Conservation (phyloP, 1,140 invertebrate genomes). For the Trichoplusia ni region DNA sequence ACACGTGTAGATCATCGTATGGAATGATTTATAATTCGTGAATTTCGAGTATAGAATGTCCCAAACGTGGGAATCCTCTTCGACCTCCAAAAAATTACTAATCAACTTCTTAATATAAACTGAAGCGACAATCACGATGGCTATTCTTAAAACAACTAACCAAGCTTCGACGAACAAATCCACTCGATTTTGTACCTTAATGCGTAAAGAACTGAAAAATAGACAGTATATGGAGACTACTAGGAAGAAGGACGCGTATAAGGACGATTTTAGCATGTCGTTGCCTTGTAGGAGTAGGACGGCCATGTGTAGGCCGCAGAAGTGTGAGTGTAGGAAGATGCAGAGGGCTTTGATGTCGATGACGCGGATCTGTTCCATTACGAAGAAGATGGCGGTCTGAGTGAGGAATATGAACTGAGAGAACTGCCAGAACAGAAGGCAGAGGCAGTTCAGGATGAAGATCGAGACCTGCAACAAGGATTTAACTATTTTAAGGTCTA, state of each 20-base stretch:
- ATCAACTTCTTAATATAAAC: slow-evolving; percentile 63
- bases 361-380: slow-evolving; percentile 84
- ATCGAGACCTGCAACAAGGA: slow-evolving; percentile 64
- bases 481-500: no score
- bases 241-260: slow-evolving; percentile 81
- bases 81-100: slow-evolving; percentile 58
- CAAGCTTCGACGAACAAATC: slow-evolving; percentile 58
- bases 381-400: slow-evolving; percentile 84
- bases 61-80: slow-evolving; percentile 88
- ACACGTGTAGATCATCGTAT: slow-evolving; percentile 93
- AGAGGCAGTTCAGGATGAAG: slow-evolving; percentile 66
- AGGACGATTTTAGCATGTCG: slow-evolving; percentile 86
- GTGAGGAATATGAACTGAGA: slow-evolving; percentile 90
- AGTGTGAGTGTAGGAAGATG: slow-evolving; percentile 81
- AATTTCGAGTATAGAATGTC: slow-evolving; percentile 91
- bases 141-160: slow-evolving; percentile 51
- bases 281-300: slow-evolving; percentile 76
- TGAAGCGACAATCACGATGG: slow-evolving; percentile 47
- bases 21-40: slow-evolving; percentile 88
- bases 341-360: slow-evolving; percentile 80
- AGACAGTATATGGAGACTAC: slow-evolving; percentile 60
- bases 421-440: slow-evolving; percentile 88
- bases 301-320: slow-evolving; percentile 82
- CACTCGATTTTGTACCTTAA: slow-evolving; percentile 54
- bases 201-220: slow-evolving; percentile 58